Evolutionary conservation across 2,797 vertebrate genomes (phyloP).

Genomic region (Tapera naevia): DNA sequence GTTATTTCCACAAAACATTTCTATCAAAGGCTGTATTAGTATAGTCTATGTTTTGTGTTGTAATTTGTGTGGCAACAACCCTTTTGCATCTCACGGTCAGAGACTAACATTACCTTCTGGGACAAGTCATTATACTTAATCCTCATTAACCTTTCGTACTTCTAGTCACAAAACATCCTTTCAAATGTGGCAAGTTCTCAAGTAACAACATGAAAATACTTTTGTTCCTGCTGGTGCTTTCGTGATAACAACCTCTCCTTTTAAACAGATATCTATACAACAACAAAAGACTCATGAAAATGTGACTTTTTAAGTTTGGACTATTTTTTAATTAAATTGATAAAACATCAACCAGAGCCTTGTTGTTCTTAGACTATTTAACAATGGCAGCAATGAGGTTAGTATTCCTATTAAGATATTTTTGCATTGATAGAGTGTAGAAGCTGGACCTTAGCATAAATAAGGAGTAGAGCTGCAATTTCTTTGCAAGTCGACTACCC

Average conservation of each 20-base stretch:
- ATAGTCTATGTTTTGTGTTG: not conserved
- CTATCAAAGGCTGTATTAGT: not conserved
- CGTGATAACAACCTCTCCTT: not conserved
- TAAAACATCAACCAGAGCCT: not conserved
- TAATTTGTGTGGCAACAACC: not conserved
- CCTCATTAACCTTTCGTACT: fast-evolving
- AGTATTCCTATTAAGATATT: not conserved
- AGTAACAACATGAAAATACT: not conserved
- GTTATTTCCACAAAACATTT: not conserved
- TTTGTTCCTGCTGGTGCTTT: not conserved
- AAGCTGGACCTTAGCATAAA: not conserved
- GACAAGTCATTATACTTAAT: not conserved
- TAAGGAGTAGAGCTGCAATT: not conserved
- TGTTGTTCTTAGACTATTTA: not conserved
- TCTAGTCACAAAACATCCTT: not conserved
- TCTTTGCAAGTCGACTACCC: not conserved
- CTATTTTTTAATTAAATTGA: not conserved
- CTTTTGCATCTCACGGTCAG: not conserved
- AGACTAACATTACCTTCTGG: not conserved
- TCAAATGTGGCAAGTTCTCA: not conserved
- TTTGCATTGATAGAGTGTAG: not conserved
- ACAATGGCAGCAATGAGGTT: not conserved
- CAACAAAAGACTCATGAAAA: not conserved
- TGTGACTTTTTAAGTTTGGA: not conserved
- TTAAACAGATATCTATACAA: not conserved